Conservation (phyloP, 2,797 vertebrate genomes). For the Lophotriccus pileatus region DNA sequence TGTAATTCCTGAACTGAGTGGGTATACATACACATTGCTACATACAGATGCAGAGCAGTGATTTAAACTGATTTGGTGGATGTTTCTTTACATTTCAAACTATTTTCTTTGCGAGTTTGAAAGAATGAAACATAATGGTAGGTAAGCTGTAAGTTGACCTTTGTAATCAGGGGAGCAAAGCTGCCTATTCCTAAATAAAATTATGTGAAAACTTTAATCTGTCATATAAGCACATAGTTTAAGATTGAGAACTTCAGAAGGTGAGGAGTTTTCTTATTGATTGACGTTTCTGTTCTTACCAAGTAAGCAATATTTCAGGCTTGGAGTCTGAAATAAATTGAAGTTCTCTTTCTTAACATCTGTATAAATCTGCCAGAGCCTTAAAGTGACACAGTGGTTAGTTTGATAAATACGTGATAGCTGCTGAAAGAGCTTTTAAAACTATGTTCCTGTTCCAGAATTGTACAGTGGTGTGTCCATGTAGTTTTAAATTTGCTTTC, state of each 20-base stretch:
- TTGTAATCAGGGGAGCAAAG: background rate
- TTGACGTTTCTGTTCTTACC: slow-evolving; percentile 26
- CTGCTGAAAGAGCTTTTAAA: slow-evolving; percentile 19
- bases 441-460: background rate
- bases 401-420: slow-evolving; percentile 22
- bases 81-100: background rate
- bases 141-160: background rate
- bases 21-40: background rate
- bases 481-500: background rate
- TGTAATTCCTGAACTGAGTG: background rate
- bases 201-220: background rate
- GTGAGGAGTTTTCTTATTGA: background rate
- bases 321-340: slow-evolving; percentile 35
- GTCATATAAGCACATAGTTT: background rate
- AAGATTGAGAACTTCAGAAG: slow-evolving; percentile 20
- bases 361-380: slow-evolving; percentile 42
- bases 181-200: background rate
- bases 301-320: slow-evolving; percentile 49
- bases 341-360: slow-evolving; percentile 7
- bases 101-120: slow-evolving; percentile 4
- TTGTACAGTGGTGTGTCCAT: background rate
- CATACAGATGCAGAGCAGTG: background rate
- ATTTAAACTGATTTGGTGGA: background rate
- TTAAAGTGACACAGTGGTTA: slow-evolving; percentile 25
- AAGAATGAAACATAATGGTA: background rate